Conservation (phyloP, 2,888 invertebrate genomes). For the Drosophila prolongata region DNA sequence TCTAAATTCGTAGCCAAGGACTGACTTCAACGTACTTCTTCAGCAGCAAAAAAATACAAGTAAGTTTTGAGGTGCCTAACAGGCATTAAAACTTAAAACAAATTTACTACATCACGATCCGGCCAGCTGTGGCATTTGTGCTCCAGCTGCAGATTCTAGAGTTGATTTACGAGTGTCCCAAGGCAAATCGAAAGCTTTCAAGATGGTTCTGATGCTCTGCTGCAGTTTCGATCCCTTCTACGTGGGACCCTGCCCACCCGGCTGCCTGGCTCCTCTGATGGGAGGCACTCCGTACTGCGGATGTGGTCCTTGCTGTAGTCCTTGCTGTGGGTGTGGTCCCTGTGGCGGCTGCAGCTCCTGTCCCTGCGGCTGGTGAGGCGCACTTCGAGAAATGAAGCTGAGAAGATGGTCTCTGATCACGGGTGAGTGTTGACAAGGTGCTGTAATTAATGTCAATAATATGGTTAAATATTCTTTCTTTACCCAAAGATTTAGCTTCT, state of each 20-base stretch:
- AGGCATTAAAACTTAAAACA: no score
- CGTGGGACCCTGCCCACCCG: constrained; percentile 65
- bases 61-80: neutral
- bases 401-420: neutral
- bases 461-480: neutral
- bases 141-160: neutral
- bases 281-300: constrained; percentile 27
- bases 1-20: constrained; percentile 22
- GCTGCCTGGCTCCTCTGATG: constrained; percentile 38
- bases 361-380: constrained; percentile 29
- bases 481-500: neutral
- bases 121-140: neutral
- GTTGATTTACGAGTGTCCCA: neutral
- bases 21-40: constrained; percentile 24
- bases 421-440: neutral
- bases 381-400: neutral
- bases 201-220: constrained; percentile 48
- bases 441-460: no score
- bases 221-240: constrained; percentile 67
- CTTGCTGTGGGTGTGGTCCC: constrained; percentile 31
- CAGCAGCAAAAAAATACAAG: constrained; percentile 6
- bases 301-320: constrained; percentile 37
- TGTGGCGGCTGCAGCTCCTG: constrained; percentile 43
- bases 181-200: neutral
- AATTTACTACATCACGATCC: no score